phyloP scores from a whole-genome alignment of 2,797 vertebrate genomes.

The Eulemur mongoz region DNA sequence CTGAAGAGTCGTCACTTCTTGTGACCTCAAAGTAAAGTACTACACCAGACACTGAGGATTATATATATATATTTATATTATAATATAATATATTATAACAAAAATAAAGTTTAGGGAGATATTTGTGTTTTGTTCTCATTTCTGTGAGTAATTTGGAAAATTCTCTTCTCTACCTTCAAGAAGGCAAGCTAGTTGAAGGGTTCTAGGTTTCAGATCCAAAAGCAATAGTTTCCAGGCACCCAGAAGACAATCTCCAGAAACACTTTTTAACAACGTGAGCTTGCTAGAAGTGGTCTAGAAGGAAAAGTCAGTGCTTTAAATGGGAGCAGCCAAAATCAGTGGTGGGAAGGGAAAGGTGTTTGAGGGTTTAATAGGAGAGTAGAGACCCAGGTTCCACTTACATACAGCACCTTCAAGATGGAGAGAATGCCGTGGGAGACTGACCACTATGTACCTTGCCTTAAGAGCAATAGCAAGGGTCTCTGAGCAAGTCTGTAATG shows the following conservation, averaged over 20 bases:
- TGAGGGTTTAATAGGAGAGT: background rate
- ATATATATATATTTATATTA: no score
- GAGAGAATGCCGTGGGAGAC: background rate
- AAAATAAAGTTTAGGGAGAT: background rate
- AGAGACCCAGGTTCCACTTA: background rate
- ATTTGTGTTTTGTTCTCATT: conserved; percentile 25
- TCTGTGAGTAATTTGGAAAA: background rate
- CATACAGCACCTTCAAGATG: background rate
- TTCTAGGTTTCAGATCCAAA: conserved; percentile 1
- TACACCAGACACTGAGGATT: background rate
- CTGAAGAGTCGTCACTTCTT: background rate
- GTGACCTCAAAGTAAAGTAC: background rate
- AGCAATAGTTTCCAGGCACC: background rate
- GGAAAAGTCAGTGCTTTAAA: background rate
- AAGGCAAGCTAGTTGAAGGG: background rate
- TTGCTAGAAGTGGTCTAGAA: background rate
- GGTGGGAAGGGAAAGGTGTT: background rate
- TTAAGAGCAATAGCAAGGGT: background rate
- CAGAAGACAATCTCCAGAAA: conserved; percentile 6
- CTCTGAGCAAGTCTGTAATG: background rate
- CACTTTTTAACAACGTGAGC: background rate
- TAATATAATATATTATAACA: background rate
- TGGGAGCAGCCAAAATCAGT: background rate
- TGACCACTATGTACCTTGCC: background rate
- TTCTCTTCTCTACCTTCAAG: background rate